A percentile compares a stretch with the other conserved stretches of the same genome.
These are phyloP conservation scores for Chromoteleia sp. DNA, from an alignment of 2,888 invertebrate species.

Conservation along the genomic window DNA sequence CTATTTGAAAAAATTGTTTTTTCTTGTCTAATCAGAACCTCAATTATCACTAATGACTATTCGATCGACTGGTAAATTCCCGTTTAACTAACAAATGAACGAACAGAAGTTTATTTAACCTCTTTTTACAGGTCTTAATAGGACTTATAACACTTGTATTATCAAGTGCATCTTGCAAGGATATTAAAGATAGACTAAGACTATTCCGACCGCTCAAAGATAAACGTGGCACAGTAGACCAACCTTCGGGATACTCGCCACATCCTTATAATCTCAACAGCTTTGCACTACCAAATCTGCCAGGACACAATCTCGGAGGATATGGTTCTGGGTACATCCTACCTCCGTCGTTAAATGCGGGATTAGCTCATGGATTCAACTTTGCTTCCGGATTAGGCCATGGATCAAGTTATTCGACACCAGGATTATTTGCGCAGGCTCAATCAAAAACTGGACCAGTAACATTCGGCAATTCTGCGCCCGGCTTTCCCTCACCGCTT, in stretches of 20 bases:
- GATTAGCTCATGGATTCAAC: slow-evolving; percentile 69
- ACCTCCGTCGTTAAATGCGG: slow-evolving; percentile 43
- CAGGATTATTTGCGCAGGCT: slow-evolving; percentile 71
- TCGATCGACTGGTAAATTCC: background rate
- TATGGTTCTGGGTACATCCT: slow-evolving; percentile 51
- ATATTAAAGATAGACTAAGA: slow-evolving; percentile 71
- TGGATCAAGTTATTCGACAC: slow-evolving; percentile 59
- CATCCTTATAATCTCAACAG: slow-evolving; percentile 58
- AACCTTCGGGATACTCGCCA: slow-evolving; percentile 73
- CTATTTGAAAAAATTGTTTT: no score
- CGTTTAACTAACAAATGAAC: background rate
- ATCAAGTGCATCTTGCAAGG: slow-evolving; percentile 75
- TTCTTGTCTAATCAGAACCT: no score
- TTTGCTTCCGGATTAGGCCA: slow-evolving; percentile 70
- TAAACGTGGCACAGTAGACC: slow-evolving; percentile 80
- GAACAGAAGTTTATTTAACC: no score
- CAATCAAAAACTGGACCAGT: slow-evolving; percentile 80
- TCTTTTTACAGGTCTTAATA: slow-evolving; percentile 76
- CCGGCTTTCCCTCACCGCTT: slow-evolving; percentile 70
- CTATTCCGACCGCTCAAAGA: slow-evolving; percentile 75
- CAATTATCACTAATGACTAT: no score
- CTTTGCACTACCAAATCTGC: slow-evolving; percentile 51
- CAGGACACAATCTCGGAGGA: slow-evolving; percentile 69
- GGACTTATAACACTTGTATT: slow-evolving; percentile 75
- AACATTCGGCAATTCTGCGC: slow-evolving; percentile 76